A percentile compares a stretch with the other conserved stretches of the same genome.
Evolutionary conservation across 2,888 invertebrate genomes (phyloP).

Genomic region (Chouioia cunea): DNA sequence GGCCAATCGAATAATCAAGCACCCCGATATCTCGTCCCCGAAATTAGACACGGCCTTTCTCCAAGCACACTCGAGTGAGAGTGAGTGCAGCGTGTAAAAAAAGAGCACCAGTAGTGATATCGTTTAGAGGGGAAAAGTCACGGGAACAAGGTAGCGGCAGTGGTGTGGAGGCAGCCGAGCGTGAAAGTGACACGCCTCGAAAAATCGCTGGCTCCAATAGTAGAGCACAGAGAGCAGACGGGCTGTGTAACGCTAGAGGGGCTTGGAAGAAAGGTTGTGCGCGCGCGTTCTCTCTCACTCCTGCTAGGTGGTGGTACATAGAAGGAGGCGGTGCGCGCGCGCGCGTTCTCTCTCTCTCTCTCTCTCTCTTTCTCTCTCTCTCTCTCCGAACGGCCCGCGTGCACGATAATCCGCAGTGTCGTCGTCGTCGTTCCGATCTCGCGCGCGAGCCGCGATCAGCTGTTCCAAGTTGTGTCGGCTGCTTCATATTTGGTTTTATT

Average conservation of each 20-base stretch:
- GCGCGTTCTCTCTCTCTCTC: background rate
- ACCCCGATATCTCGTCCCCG: no score
- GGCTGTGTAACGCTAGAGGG: background rate
- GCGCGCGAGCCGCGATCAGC: conserved; percentile 42
- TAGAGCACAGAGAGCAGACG: no score
- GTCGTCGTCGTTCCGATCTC: background rate
- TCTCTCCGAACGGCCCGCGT: conserved; percentile 6
- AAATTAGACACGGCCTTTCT: background rate
- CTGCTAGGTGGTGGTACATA: conserved; percentile 25
- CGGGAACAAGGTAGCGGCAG: background rate
- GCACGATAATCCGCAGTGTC: background rate
- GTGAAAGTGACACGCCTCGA: conserved; percentile 49
- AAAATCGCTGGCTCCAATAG: conserved; percentile 44
- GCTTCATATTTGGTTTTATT: conserved; percentile 1
- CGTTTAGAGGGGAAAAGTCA: background rate
- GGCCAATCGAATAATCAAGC: no score
- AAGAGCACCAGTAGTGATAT: conserved; percentile 1
- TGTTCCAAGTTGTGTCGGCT: conserved; percentile 41
- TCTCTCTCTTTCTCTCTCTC: conserved; percentile 22
- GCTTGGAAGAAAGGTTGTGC: background rate
- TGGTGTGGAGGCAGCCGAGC: background rate
- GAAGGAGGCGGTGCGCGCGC: conserved; percentile 6
- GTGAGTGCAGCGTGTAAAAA: background rate
- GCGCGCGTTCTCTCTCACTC: background rate
- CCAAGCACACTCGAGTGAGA: background rate